A percentile compares a stretch with the other conserved stretches of the same genome.
Evolutionary conservation across 2,888 invertebrate genomes (phyloP).

Genomic region (Idaea aversata): DNA sequence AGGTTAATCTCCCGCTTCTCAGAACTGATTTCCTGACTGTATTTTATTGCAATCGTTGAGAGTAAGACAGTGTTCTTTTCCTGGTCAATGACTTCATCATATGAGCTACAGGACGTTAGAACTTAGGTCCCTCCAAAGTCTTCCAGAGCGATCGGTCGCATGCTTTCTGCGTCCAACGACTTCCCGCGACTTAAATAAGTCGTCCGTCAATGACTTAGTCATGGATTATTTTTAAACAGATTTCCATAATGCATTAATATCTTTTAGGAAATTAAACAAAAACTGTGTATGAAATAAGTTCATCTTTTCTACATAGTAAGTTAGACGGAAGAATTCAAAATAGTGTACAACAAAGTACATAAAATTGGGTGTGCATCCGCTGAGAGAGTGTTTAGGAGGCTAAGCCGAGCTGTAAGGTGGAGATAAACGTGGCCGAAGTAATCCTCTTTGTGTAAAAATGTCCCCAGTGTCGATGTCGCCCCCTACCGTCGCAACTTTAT

Average conservation of each 20-base stretch:
- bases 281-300: neutral
- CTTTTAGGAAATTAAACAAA: too few species aligned
- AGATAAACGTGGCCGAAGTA: conserved; percentile 77
- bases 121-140: too few species aligned
- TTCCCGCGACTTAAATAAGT: too few species aligned
- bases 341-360: neutral
- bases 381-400: conserved; percentile 69
- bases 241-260: too few species aligned
- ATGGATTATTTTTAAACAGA: too few species aligned
- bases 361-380: conserved; percentile 64
- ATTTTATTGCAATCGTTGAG: conserved; percentile 2
- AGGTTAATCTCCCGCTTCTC: conserved; percentile 54
- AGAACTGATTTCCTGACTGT: conserved; percentile 28
- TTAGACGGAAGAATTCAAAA: neutral
- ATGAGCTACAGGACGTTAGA: too few species aligned
- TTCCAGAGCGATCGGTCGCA: too few species aligned
- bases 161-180: too few species aligned
- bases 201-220: too few species aligned
- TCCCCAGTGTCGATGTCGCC: conserved; percentile 70
- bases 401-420: conserved; percentile 77
- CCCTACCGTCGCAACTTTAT: conserved; percentile 71
- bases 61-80: neutral
- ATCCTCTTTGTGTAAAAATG: conserved; percentile 80
- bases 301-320: conserved; percentile 4
- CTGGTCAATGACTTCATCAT: too few species aligned